A percentile compares a stretch with the other conserved stretches of the same genome.
Evolutionary conservation across 2,113 vertebrate species (phyloP).

Genomic region (Stigmatopora argus): DNA sequence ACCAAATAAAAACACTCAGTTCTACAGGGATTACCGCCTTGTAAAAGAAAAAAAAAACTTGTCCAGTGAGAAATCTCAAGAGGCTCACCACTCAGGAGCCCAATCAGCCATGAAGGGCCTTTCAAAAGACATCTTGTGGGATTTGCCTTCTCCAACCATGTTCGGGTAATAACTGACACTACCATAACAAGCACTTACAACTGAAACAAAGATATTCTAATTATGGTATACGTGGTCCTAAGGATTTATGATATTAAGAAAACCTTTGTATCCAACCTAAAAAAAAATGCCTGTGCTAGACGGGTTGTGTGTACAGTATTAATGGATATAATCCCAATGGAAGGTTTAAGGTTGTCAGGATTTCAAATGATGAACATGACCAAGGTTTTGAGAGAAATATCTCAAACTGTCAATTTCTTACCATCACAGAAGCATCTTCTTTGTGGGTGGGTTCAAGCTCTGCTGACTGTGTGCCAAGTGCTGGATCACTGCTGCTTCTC

Average conservation of each 20-base stretch:
- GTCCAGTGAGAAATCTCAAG: conserved; percentile 42
- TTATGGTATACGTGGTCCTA: neutral
- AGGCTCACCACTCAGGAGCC: conserved; percentile 42
- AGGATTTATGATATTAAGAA: neutral
- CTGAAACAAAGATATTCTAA: neutral
- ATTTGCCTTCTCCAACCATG: conserved; percentile 23
- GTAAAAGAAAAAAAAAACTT: conserved; percentile 36
- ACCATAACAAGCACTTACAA: conserved; percentile 23
- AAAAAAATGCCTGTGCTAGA: neutral
- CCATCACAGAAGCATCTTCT: conserved; percentile 52
- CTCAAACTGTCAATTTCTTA: conserved; percentile 27
- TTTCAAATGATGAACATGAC: no score
- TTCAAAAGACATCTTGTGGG: conserved; percentile 32
- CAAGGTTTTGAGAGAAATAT: neutral
- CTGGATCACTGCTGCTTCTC: conserved; percentile 91
- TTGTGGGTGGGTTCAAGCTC: conserved; percentile 67
- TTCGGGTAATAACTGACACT: conserved; percentile 17
- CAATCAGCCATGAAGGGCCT: conserved; percentile 39
- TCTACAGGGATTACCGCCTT: conserved; percentile 21
- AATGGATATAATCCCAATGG: neutral
- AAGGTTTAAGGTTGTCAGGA: no score
- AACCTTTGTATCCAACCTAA: no score
- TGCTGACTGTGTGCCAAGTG: conserved; percentile 64
- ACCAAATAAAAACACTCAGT: conserved; percentile 34
- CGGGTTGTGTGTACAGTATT: neutral